Percentiles rank a stretch among this genome's conserved stretches.
phyloP scores from a whole-genome alignment of 2,797 vertebrate genomes.

The Muscicapa comitata region DNA sequence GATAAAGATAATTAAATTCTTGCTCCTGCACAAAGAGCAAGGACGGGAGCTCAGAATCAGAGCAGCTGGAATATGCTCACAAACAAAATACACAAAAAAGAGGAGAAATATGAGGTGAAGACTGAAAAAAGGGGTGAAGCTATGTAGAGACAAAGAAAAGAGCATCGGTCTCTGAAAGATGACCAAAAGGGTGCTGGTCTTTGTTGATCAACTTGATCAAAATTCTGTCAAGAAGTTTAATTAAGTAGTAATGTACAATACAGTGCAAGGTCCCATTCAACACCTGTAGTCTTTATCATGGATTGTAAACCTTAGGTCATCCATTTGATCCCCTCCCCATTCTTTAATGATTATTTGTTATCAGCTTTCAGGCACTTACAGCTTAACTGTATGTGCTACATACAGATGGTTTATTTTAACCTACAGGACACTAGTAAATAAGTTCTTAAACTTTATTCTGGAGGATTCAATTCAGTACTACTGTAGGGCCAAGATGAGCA shows the following conservation, averaged over 20 bases:
- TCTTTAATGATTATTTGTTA: background rate
- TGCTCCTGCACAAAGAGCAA: background rate
- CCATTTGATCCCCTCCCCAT: background rate
- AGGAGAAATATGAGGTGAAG: background rate
- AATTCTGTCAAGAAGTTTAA: background rate
- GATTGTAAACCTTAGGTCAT: background rate
- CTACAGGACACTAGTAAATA: background rate
- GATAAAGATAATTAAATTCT: background rate
- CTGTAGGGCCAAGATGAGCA: background rate
- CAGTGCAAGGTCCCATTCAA: background rate
- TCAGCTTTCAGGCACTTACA: background rate
- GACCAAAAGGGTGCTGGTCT: background rate
- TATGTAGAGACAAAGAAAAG: background rate
- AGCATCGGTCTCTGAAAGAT: background rate
- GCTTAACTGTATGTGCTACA: background rate
- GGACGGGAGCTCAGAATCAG: background rate
- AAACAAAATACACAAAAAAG: background rate
- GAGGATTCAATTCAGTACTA: background rate
- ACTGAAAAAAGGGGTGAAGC: background rate
- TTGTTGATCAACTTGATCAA: background rate
- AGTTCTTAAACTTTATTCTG: background rate
- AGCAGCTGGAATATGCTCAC: background rate
- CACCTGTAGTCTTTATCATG: background rate
- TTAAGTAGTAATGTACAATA: background rate
- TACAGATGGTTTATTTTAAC: background rate